A percentile compares a stretch with the other conserved stretches of the same genome.
Evolutionary conservation across 2,797 vertebrate species (phyloP).

Genomic region (Dicrostonyx torquatus): DNA sequence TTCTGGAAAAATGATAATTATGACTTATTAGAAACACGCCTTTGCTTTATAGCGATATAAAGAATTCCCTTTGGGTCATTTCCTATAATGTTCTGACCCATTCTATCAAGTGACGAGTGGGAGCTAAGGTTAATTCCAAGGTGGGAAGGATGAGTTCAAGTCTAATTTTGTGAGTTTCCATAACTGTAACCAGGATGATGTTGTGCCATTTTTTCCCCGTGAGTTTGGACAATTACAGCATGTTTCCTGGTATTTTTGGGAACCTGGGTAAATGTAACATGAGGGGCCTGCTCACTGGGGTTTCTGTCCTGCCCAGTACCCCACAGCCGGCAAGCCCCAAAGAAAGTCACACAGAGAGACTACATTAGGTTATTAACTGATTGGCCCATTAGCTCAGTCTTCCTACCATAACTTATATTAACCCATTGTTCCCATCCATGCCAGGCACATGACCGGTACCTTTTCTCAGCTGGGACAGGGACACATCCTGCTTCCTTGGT

Average conservation of each 20-base stretch:
- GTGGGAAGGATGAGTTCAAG: not conserved
- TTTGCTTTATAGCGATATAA: not conserved
- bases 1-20: constrained; percentile 57
- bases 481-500: no score
- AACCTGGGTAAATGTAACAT: not conserved
- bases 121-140: not conserved
- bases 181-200: not conserved
- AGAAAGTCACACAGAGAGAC: no score
- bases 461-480: no score
- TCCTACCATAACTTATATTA: no score
- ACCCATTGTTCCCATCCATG: no score
- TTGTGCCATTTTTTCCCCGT: not conserved
- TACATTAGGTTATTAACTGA: no score
- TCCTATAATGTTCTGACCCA: not conserved
- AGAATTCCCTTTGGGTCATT: not conserved
- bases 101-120: not conserved
- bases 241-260: not conserved
- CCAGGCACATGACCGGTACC: no score
- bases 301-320: no score
- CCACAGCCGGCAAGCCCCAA: no score
- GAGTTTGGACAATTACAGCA: not conserved
- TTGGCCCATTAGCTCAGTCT: no score
- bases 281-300: no score
- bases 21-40: not conserved
- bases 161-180: not conserved